phyloP scores from a whole-genome alignment of 2,113 vertebrate genomes.

The Tragelaphus imberbis region DNA sequence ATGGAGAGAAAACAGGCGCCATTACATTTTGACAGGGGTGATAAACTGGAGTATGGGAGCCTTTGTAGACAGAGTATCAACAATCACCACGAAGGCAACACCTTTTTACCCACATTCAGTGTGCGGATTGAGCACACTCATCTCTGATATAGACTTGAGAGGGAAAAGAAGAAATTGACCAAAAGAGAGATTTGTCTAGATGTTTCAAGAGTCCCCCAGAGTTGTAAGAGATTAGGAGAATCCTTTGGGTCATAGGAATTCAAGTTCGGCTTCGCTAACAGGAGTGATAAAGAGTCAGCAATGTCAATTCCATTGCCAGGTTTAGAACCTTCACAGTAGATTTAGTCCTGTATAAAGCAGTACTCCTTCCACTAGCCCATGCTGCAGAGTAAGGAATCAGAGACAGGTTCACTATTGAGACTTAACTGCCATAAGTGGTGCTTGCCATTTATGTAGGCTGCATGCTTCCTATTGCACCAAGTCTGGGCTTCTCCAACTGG shows the following conservation, averaged over 20 bases:
- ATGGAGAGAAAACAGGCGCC: conserved; percentile 3
- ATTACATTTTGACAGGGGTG: not conserved
- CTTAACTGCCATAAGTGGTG: not conserved
- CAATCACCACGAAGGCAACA: not conserved
- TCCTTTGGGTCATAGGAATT: not conserved
- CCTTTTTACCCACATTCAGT: not conserved
- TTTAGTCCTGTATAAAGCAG: conserved; percentile 14
- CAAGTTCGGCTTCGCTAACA: not conserved
- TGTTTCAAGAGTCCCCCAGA: not conserved
- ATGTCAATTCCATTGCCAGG: not conserved
- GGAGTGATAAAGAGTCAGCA: not conserved
- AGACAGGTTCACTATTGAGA: not conserved
- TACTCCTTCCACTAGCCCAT: not conserved
- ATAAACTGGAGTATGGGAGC: not conserved
- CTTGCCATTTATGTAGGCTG: conserved; percentile 15
- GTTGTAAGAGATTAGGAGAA: not conserved
- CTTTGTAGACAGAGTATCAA: not conserved
- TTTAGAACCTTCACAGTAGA: not conserved
- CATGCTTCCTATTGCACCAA: not conserved
- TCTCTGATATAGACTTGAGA: not conserved
- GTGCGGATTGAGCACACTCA: not conserved
- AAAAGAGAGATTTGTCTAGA: not conserved
- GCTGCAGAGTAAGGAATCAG: not conserved
- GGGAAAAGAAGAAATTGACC: conserved; percentile 7
- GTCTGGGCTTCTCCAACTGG: conserved; percentile 9